These are phyloP conservation scores for Stegastes partitus DNA, from an alignment of 2,113 vertebrate genomes.

Conservation along the genomic window DNA sequence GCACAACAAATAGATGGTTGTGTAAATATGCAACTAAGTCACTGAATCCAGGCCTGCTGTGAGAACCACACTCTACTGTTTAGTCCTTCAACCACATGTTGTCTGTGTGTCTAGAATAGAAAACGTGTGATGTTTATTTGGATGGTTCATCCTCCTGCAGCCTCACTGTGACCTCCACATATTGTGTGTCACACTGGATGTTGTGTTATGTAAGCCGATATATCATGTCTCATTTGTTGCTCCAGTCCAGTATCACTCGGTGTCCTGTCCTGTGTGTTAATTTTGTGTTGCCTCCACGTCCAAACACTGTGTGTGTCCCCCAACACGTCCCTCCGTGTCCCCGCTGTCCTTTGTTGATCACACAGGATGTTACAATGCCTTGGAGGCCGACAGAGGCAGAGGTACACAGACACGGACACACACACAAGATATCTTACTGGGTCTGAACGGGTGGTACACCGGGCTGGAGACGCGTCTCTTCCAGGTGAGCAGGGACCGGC, in stretches of 20 bases:
- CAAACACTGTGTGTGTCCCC: background rate
- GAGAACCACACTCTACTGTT: background rate
- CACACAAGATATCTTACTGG: constrained; percentile 67
- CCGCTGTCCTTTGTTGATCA: constrained; percentile 45
- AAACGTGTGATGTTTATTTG: background rate
- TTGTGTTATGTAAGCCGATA: constrained; percentile 42
- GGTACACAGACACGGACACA: background rate
- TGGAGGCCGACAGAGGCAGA: constrained; percentile 10
- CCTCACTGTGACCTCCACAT: constrained; percentile 38
- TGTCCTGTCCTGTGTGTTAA: background rate
- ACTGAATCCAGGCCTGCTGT: too few relatives aligned
- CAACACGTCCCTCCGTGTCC: background rate
- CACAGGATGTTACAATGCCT: constrained; percentile 26
- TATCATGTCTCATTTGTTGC: background rate
- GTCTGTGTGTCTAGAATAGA: background rate
- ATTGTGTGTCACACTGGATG: constrained; percentile 10
- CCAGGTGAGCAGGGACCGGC: constrained; percentile 69
- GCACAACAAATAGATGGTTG: background rate
- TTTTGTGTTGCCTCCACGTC: background rate
- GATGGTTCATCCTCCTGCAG: background rate
- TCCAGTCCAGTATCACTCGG: background rate
- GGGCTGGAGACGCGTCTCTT: constrained; percentile 69
- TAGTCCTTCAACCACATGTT: background rate
- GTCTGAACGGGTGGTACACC: constrained; percentile 75
- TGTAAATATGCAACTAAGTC: background rate